phyloP scores from a whole-genome alignment of 2,113 vertebrate genomes.

The Notarius lentiginosus region DNA sequence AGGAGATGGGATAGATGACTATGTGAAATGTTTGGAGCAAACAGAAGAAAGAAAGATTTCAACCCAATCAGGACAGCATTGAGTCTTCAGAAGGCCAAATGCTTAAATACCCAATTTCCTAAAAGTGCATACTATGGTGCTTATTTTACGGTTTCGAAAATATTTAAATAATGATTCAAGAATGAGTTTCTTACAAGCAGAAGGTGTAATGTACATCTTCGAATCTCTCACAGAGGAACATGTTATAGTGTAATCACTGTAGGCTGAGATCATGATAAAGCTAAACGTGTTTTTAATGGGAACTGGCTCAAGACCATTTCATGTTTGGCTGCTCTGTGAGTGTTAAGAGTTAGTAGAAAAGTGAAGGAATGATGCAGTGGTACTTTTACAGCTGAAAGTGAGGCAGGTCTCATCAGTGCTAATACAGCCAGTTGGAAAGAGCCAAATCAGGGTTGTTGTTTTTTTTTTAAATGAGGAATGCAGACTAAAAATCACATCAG shows the following conservation, averaged over 20 bases:
- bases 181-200: background rate
- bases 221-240: background rate
- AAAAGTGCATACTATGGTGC: background rate
- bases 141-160: background rate
- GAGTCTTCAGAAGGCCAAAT: conserved; percentile 6
- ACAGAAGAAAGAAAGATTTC: conserved; percentile 11
- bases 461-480: background rate
- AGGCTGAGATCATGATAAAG: background rate
- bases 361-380: conserved; percentile 31
- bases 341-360: background rate
- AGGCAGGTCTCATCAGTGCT: conserved; percentile 12
- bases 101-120: background rate
- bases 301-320: conserved; percentile 3
- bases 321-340: conserved; percentile 19
- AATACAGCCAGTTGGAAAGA: conserved; percentile 10
- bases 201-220: background rate
- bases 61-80: background rate
- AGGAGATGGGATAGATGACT: conserved; percentile 17
- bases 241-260: background rate
- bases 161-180: background rate
- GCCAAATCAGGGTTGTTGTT: background rate
- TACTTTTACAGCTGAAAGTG: conserved; percentile 20
- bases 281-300: background rate
- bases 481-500: background rate
- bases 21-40: conserved; percentile 15